These are phyloP conservation scores for Micrasema minimum DNA, from an alignment of 1,140 invertebrate species.

Conservation along the genomic window DNA sequence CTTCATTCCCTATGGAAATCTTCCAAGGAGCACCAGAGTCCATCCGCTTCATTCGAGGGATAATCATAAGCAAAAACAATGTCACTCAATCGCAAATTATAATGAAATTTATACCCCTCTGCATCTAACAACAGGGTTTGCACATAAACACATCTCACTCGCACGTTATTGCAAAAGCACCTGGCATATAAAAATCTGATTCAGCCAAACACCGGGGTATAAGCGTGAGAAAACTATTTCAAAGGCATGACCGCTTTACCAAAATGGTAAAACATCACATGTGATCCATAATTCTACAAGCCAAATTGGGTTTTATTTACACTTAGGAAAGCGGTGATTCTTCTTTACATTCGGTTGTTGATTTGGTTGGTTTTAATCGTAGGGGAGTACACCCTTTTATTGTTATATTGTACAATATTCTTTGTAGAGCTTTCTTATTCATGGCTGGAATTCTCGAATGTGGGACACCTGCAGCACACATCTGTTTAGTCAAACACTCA, in stretches of 20 bases:
- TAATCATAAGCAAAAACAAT: constrained; percentile 41
- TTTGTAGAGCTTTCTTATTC: constrained; percentile 43
- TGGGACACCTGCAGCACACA: constrained; percentile 47
- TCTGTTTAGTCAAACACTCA: constrained; percentile 23
- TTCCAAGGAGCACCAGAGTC: constrained; percentile 37
- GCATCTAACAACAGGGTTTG: neutral
- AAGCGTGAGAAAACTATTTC: constrained; percentile 49
- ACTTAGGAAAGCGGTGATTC: too few species aligned
- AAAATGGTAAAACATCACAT: constrained; percentile 29
- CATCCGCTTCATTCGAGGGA: too few species aligned
- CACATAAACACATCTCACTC: constrained; percentile 13
- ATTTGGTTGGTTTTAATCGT: constrained; percentile 3
- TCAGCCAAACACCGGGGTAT: constrained; percentile 34
- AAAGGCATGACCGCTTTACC: too few species aligned
- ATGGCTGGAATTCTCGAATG: constrained; percentile 43
- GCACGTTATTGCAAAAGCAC: constrained; percentile 31
- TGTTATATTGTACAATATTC: constrained; percentile 52
- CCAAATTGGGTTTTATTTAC: constrained; percentile 32
- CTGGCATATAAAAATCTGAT: constrained; percentile 46
- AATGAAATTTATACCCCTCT: too few species aligned
- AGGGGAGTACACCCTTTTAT: constrained; percentile 44
- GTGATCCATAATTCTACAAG: neutral
- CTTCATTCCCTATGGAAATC: too few species aligned
- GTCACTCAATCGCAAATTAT: constrained; percentile 37
- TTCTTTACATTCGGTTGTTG: too few species aligned